Evolutionary conservation across 2,113 vertebrate genomes (phyloP).

Genomic region (Polypterus bichir): DNA sequence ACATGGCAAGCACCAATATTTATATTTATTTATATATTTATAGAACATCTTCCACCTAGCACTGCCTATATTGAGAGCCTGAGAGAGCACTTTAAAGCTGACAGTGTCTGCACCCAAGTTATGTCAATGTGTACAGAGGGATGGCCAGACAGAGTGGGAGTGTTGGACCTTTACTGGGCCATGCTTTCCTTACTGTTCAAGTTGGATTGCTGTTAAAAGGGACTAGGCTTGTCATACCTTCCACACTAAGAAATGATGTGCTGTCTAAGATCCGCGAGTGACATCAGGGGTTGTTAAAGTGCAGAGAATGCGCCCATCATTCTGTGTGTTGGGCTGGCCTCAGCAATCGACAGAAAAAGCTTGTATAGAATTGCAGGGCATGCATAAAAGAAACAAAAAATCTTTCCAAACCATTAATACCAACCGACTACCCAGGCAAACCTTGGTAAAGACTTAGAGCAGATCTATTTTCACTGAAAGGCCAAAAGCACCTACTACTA

Average conservation of each 20-base stretch:
- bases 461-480: too few relatives aligned
- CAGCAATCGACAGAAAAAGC: constrained; percentile 10
- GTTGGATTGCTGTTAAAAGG: constrained; percentile 14
- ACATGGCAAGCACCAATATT: constrained; percentile 14
- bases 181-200: constrained; percentile 4
- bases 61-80: neutral
- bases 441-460: too few relatives aligned
- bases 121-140: constrained; percentile 8
- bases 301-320: constrained; percentile 3
- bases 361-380: constrained; percentile 9
- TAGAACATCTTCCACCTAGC: constrained; percentile 4
- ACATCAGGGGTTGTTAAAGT: constrained; percentile 15
- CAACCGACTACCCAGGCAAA: too few relatives aligned
- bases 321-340: constrained; percentile 17
- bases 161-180: neutral
- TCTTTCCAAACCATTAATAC: too few relatives aligned
- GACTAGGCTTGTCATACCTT: neutral
- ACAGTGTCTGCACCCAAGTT: constrained; percentile 1
- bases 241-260: constrained; percentile 3
- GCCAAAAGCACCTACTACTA: too few relatives aligned
- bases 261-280: constrained; percentile 7
- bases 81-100: constrained; percentile 6
- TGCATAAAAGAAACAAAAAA: neutral
- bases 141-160: constrained; percentile 2
- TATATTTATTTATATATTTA: constrained; percentile 12